Conservation (phyloP, 2,888 invertebrate species). For the Pristionchus mayeri region DNA sequence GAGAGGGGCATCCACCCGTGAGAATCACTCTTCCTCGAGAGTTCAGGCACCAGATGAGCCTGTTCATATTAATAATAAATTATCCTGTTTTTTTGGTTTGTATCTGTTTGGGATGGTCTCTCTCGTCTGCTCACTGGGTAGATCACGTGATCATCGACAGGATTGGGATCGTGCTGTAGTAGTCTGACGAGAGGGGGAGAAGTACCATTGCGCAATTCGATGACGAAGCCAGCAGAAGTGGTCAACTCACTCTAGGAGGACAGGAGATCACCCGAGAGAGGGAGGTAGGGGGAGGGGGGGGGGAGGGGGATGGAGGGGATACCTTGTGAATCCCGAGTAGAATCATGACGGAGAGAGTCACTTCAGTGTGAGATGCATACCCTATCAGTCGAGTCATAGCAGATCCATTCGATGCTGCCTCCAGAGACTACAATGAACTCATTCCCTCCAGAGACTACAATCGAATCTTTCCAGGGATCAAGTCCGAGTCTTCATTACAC, state of each 20-base stretch:
- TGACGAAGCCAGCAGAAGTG: constrained; percentile 48
- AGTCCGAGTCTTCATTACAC: not conserved
- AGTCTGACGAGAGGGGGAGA: constrained; percentile 56
- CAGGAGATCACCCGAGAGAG: not conserved
- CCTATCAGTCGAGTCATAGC: not conserved
- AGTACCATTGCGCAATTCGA: not conserved
- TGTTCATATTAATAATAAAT: not conserved
- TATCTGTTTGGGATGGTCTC: no score
- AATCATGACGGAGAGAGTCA: constrained; percentile 40
- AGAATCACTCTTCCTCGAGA: constrained; percentile 2
- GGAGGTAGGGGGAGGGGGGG: not conserved
- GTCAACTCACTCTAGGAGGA: constrained; percentile 29
- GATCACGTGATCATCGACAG: constrained; percentile 65
- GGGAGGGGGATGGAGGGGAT: not conserved
- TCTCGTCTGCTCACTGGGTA: constrained; percentile 54
- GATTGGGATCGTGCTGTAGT: constrained; percentile 67
- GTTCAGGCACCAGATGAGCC: constrained; percentile 44
- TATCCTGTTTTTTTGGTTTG: not conserved
- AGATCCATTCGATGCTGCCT: not conserved
- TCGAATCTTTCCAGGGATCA: not conserved
- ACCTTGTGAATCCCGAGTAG: constrained; percentile 29
- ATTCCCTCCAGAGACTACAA: not conserved
- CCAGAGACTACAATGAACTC: constrained; percentile 5
- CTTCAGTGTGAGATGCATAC: constrained; percentile 49
- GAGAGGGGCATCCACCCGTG: constrained; percentile 32